Evolutionary conservation across 2,888 invertebrate species (phyloP).

Genomic region (Chloroclysta siterata): DNA sequence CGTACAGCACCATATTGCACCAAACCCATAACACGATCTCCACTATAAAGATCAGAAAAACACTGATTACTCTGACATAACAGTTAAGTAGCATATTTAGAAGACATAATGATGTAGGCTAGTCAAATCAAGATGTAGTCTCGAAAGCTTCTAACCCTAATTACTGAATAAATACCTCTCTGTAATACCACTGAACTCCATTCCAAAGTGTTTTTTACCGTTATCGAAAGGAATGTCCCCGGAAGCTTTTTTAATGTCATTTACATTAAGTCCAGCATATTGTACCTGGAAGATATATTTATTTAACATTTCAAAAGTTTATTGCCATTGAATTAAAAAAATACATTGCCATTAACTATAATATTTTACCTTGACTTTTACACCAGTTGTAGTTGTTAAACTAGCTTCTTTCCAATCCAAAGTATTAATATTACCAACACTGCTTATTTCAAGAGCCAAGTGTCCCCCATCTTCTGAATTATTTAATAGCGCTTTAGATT

Average conservation of each 20-base stretch:
- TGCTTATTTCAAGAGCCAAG: constrained; percentile 11
- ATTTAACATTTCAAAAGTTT: background rate
- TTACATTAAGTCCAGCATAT: constrained; percentile 19
- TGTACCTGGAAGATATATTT: constrained; percentile 20
- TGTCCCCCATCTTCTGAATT: background rate
- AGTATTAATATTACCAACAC: constrained; percentile 15
- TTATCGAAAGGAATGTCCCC: constrained; percentile 7
- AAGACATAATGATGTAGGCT: too few relatives aligned
- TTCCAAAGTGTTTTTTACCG: constrained; percentile 7
- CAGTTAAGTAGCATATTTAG: too few relatives aligned
- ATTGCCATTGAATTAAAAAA: too few relatives aligned
- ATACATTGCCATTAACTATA: background rate
- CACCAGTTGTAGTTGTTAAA: background rate
- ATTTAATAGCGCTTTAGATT: background rate
- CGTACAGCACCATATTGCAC: constrained; percentile 80
- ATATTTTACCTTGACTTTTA: constrained; percentile 23
- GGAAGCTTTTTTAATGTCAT: constrained; percentile 16
- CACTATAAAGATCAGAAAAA: constrained; percentile 45
- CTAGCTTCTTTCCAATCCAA: constrained; percentile 14
- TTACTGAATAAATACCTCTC: constrained; percentile 7
- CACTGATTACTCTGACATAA: too few relatives aligned
- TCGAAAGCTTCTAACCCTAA: too few relatives aligned
- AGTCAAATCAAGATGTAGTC: too few relatives aligned
- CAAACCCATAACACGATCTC: constrained; percentile 87
- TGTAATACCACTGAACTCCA: constrained; percentile 25